Conservation (phyloP, 1,140 invertebrate species). For the Zaprionus inermis region DNA sequence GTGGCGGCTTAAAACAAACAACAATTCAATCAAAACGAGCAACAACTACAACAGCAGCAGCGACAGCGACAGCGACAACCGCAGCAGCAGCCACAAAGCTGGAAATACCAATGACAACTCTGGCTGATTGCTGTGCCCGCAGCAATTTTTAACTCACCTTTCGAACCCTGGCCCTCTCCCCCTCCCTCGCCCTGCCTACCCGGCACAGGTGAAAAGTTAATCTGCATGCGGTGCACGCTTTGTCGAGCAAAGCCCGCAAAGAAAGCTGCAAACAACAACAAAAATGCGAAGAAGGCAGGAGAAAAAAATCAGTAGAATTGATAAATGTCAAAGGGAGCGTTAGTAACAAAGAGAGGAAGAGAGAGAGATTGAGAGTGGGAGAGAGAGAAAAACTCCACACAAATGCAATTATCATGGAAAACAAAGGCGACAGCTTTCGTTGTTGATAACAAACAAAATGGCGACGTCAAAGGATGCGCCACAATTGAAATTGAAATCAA, state of each 20-base stretch:
- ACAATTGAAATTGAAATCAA: constrained; percentile 83
- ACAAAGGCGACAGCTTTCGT: constrained; percentile 77
- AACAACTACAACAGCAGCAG: constrained; percentile 43
- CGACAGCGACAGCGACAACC: constrained; percentile 22
- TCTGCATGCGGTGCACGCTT: constrained; percentile 80
- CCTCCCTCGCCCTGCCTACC: not conserved
- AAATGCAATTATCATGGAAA: constrained; percentile 80
- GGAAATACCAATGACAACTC: constrained; percentile 62
- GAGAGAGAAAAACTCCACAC: constrained; percentile 27
- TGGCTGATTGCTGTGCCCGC: constrained; percentile 66
- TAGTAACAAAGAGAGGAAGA: not conserved
- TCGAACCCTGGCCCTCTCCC: not conserved
- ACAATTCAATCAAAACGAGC: constrained; percentile 77
- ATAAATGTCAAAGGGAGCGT: constrained; percentile 65
- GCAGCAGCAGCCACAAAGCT: constrained; percentile 15
- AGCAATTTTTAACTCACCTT: constrained; percentile 32
- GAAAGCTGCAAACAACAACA: constrained; percentile 44
- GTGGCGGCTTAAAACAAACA: constrained; percentile 73
- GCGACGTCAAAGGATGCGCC: constrained; percentile 73
- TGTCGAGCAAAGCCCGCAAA: constrained; percentile 71
- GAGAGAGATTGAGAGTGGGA: not conserved
- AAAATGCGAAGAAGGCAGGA: constrained; percentile 8
- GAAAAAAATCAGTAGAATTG: constrained; percentile 53
- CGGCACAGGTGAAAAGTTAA: constrained; percentile 78
- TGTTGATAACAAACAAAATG: constrained; percentile 72